Conservation (phyloP, 2,797 vertebrate genomes). For the Lithobates sylvaticus region DNA sequence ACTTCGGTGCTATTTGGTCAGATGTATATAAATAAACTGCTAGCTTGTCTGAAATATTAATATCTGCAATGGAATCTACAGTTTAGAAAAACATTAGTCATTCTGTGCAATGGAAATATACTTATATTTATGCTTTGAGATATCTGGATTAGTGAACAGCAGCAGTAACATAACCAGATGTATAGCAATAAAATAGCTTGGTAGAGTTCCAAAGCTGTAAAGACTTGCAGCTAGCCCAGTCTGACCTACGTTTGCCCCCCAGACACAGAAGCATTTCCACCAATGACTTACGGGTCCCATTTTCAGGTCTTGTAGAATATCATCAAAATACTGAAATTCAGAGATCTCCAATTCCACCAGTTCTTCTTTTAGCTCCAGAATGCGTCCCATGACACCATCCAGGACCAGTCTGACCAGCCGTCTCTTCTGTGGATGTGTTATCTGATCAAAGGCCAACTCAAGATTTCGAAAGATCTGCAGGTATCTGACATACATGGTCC, state of each 20-base stretch:
- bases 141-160: constrained; percentile 32
- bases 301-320: constrained; percentile 80
- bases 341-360: constrained; percentile 83
- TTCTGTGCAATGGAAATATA: background rate
- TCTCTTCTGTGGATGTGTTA: constrained; percentile 81
- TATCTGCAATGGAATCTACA: constrained; percentile 3
- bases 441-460: constrained; percentile 77
- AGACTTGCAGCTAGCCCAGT: background rate
- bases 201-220: background rate
- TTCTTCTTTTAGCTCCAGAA: constrained; percentile 86
- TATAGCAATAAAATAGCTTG: constrained; percentile 14
- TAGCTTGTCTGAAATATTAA: constrained; percentile 9
- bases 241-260: constrained; percentile 12
- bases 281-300: constrained; percentile 78
- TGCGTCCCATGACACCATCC: constrained; percentile 82
- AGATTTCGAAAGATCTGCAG: constrained; percentile 79
- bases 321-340: constrained; percentile 82
- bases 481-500: constrained; percentile 82
- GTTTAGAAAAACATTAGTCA: constrained; percentile 12
- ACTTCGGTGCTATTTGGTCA: constrained; percentile 5
- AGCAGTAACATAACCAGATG: constrained; percentile 33
- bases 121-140: constrained; percentile 25
- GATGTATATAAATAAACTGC: constrained; percentile 8
- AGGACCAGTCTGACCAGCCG: constrained; percentile 74
- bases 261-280: background rate